Conservation (phyloP, 2,113 vertebrate species). For the Stigmatopora nigra region DNA sequence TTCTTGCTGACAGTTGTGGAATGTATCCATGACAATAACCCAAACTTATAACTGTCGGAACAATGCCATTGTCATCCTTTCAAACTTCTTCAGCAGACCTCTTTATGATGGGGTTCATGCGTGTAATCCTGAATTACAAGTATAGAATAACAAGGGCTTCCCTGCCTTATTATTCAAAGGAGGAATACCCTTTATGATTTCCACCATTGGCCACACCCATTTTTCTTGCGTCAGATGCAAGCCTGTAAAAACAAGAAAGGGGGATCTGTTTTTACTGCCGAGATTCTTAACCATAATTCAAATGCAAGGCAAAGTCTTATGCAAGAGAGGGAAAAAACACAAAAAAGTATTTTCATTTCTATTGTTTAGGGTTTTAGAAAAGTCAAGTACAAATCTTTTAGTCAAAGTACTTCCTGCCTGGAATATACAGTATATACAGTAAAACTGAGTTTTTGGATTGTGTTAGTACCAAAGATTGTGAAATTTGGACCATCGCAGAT, state of each 20-base stretch:
- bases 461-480: no score
- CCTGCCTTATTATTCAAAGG: not conserved
- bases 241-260: not conserved
- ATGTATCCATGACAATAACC: constrained; percentile 40
- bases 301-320: not conserved
- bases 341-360: no score
- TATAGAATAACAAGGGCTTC: not conserved
- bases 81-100: not conserved
- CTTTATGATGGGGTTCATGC: not conserved
- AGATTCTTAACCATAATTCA: not conserved
- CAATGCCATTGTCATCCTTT: not conserved
- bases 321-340: no score
- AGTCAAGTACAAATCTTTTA: no score
- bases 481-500: no score
- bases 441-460: not conserved
- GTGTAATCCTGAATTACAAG: not conserved
- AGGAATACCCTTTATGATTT: constrained; percentile 10
- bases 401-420: not conserved
- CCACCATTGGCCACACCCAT: constrained; percentile 35
- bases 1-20: constrained; percentile 8
- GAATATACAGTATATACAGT: not conserved
- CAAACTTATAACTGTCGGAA: constrained; percentile 9
- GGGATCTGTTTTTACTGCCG: not conserved
- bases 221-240: not conserved
- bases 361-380: not conserved